A percentile compares a stretch with the other conserved stretches of the same genome.
phyloP scores from a whole-genome alignment of 2,797 vertebrate species.

The Orientallactaga sibirica region DNA sequence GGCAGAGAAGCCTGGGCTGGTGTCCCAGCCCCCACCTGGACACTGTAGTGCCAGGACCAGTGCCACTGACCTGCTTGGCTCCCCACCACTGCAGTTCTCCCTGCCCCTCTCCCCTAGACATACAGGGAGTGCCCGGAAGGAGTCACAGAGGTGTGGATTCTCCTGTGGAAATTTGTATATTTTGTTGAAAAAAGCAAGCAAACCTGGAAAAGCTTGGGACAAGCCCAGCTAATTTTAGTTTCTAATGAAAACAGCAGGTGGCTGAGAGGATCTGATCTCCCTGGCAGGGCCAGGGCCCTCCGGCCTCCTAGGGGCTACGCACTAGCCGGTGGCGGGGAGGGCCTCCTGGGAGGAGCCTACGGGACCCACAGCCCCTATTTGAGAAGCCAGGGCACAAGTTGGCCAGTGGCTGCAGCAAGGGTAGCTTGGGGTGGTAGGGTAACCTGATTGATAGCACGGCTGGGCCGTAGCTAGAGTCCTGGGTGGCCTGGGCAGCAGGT shows the following conservation, averaged over 20 bases:
- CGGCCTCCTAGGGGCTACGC: constrained; percentile 65
- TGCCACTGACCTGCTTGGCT: constrained; percentile 67
- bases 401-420: constrained; percentile 5
- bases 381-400: constrained; percentile 57
- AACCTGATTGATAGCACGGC: constrained; percentile 66
- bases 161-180: constrained; percentile 67
- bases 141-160: constrained; percentile 36
- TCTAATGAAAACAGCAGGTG: constrained; percentile 77
- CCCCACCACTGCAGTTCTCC: constrained; percentile 69
- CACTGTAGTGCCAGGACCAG: constrained; percentile 37
- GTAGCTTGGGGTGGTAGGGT: constrained; percentile 54
- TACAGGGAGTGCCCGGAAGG: not conserved
- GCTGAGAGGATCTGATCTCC: constrained; percentile 77
- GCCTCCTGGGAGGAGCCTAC: constrained; percentile 76
- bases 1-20: constrained; percentile 70
- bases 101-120: constrained; percentile 34
- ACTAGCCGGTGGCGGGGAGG: constrained; percentile 46
- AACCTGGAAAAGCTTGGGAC: constrained; percentile 79
- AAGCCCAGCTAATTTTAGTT: constrained; percentile 82
- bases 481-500: constrained; percentile 72
- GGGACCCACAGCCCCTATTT: constrained; percentile 51
- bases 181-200: constrained; percentile 74
- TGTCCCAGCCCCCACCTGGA: constrained; percentile 81
- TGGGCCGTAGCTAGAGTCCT: constrained; percentile 40
- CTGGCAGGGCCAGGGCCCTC: constrained; percentile 78